Evolutionary conservation across 2,113 vertebrate species (phyloP).

Genomic region (Aspidoscelis tigris): DNA sequence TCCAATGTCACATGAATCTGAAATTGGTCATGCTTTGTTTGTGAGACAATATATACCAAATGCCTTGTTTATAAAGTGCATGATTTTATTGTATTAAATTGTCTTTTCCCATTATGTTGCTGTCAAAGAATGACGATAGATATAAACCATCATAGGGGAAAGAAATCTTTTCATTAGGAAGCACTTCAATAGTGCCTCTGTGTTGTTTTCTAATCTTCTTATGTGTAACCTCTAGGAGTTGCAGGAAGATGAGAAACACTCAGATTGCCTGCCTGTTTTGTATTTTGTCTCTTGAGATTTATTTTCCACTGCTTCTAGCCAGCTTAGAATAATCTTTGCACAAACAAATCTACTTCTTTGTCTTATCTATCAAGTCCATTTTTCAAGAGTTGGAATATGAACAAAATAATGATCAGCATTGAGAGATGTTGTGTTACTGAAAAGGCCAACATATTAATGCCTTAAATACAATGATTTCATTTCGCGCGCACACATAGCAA

Average conservation of each 20-base stretch:
- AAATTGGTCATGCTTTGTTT: slow-evolving; percentile 41
- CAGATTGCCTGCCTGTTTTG: slow-evolving; percentile 53
- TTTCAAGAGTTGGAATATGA: slow-evolving; percentile 65
- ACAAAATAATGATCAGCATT: slow-evolving; percentile 60
- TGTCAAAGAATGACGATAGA: slow-evolving; percentile 62
- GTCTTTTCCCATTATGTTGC: slow-evolving; percentile 55
- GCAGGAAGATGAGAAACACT: slow-evolving; percentile 54
- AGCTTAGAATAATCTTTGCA: slow-evolving; percentile 72
- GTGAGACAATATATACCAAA: slow-evolving; percentile 38
- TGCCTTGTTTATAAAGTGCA: slow-evolving; percentile 57
- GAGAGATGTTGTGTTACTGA: slow-evolving; percentile 41
- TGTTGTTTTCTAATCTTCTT: slow-evolving; percentile 76
- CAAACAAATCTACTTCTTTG: slow-evolving; percentile 75
- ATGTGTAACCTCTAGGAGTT: slow-evolving; percentile 70
- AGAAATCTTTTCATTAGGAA: slow-evolving; percentile 73
- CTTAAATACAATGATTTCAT: background rate
- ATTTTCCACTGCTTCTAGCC: slow-evolving; percentile 60
- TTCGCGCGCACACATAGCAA: no score
- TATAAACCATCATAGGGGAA: slow-evolving; percentile 57
- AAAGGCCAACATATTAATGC: slow-evolving; percentile 51
- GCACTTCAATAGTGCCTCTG: slow-evolving; percentile 63
- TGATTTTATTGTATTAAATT: slow-evolving; percentile 63
- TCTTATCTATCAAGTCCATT: slow-evolving; percentile 71
- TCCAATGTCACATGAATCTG: slow-evolving; percentile 52
- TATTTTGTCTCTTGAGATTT: slow-evolving; percentile 65